Conservation (phyloP, 2,113 vertebrate species). For the Corythoichthys intestinalis region DNA sequence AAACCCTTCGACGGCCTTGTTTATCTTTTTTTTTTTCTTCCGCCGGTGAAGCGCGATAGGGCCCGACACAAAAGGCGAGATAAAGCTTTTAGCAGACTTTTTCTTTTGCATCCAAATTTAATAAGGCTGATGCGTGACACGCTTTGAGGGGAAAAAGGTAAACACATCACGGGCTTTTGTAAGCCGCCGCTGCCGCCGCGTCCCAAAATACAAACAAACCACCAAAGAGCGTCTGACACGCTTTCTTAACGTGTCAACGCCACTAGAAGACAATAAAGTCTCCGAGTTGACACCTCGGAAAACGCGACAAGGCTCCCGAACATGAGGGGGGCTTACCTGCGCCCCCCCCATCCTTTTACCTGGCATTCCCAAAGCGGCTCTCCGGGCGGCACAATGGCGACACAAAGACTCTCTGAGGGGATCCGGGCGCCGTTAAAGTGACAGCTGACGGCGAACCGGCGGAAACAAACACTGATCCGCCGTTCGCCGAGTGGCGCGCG, state of each 20-base stretch:
- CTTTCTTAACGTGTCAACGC: slow-evolving; percentile 65
- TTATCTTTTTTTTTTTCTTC: slow-evolving; percentile 59
- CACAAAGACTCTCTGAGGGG: slow-evolving; percentile 67
- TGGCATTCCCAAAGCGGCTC: slow-evolving; percentile 53
- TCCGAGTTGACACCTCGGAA: slow-evolving; percentile 52
- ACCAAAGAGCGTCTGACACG: slow-evolving; percentile 60
- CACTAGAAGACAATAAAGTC: slow-evolving; percentile 60
- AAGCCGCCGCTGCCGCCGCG: slow-evolving; percentile 60
- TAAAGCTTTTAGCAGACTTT: slow-evolving; percentile 68
- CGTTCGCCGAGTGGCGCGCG: slow-evolving; percentile 58
- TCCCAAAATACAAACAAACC: slow-evolving; percentile 27
- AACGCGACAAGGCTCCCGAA: slow-evolving; percentile 51
- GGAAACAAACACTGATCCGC: slow-evolving; percentile 61
- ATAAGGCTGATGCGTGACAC: slow-evolving; percentile 67
- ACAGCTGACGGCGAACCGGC: slow-evolving; percentile 62
- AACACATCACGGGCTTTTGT: slow-evolving; percentile 65
- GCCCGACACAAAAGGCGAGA: slow-evolving; percentile 60
- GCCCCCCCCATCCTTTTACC: slow-evolving; percentile 62
- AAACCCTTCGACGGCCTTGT: slow-evolving; percentile 49
- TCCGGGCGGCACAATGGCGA: slow-evolving; percentile 58
- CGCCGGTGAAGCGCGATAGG: slow-evolving; percentile 58
- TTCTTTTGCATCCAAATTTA: slow-evolving; percentile 67
- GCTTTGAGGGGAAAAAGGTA: slow-evolving; percentile 60
- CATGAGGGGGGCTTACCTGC: slow-evolving; percentile 62
- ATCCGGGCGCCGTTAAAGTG: slow-evolving; percentile 67